Evolutionary conservation across 2,797 vertebrate species (phyloP).

Genomic region (Mormyrops boulengeri): DNA sequence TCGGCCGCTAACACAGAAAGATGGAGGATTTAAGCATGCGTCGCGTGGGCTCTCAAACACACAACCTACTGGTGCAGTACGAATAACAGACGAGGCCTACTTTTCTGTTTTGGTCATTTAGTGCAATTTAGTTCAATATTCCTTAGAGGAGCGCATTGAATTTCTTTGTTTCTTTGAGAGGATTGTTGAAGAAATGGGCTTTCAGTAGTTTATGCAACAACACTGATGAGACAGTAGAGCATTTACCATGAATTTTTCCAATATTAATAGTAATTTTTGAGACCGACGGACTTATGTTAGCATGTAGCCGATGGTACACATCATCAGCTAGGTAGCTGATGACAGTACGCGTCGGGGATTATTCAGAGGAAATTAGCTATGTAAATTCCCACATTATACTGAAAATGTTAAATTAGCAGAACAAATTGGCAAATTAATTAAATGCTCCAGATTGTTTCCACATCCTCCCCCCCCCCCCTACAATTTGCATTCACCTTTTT

Average conservation of each 20-base stretch:
- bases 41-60: background rate
- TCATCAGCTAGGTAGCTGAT: background rate
- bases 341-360: background rate
- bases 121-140: background rate
- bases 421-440: background rate
- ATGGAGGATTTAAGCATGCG: background rate
- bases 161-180: background rate
- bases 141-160: background rate
- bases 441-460: constrained; percentile 7
- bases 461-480: background rate
- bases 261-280: background rate
- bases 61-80: background rate
- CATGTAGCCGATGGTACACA: background rate
- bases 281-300: background rate
- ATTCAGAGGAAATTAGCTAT: background rate
- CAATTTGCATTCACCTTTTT: background rate
- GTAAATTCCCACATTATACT: constrained; percentile 7
- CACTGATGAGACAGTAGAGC: background rate
- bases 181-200: background rate
- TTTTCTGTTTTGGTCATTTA: background rate
- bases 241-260: background rate
- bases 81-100: background rate
- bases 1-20: background rate
- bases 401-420: constrained; percentile 7
- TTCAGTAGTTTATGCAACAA: too few species aligned